Base-by-base conservation (phyloP, 2,797 vertebrate genomes). In the Psittacula echo region DNA sequence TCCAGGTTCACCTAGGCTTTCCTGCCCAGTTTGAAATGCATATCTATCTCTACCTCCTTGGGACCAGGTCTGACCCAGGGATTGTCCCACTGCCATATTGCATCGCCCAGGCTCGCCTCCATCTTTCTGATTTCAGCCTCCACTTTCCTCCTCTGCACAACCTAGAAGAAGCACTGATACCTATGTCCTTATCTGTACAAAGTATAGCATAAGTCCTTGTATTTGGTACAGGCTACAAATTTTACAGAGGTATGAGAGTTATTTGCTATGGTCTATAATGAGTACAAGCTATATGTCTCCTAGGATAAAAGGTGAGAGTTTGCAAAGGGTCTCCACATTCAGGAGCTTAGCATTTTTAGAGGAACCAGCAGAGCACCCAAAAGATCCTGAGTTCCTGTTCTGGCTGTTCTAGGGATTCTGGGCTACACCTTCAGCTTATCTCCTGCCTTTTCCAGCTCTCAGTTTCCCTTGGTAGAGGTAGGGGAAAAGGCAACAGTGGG, bases 221-320 rank as follows among this genome's bases (percentile, higher is more conserved):
- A 13, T 47, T 8, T 65, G 10, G 11, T 4, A n/a, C 13, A 50
- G 5, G 10, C 4, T 32, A 80, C 83, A 50, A 58, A 18, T 47
- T 47, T 12, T 20, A 20, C 7, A 24, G 17, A 24, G 14, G 1
- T 21, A 7, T 44, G 17, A 11, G 22, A 74, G 13, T 23, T 81
- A 11, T n/a, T 86, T 74, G 6, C 11, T 32, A 3, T 4, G 6
- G 14, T 51, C 51, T 44, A 1, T 17, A 50, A 54, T 2, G 10
- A 45, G 24, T 6, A 13, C 3, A n/a, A 8, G 14, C 14, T 5
- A 1, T 6, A 32, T 18, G 7, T 3, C 13, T 67, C 22, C n/a
- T 27, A 65, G 22, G 16, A 47, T 6, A 4, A 80, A 88, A 76
- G 5, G 3, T 24, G 19, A 51, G 23, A 34, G 16, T 13, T 53